Evolutionary conservation across 2,797 vertebrate genomes (phyloP).

Genomic region (Pseudomugil gertrudae): DNA sequence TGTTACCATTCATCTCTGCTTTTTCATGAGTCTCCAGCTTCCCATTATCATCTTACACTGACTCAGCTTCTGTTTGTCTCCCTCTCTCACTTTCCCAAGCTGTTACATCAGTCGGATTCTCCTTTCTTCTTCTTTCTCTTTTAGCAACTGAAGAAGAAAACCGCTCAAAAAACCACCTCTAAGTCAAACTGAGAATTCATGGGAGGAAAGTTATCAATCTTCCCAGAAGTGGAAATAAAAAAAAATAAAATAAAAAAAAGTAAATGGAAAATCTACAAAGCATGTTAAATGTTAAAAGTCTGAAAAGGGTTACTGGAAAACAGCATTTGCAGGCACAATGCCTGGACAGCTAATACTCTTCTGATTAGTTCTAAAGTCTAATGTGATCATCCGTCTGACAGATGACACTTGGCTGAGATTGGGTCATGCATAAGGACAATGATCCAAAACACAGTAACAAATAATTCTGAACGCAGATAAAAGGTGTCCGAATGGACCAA

Average conservation of each 20-base stretch:
- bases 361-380: too few relatives aligned
- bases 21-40: constrained; percentile 18
- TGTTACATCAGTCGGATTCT: constrained; percentile 26
- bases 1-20: constrained; percentile 17
- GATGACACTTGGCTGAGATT: too few relatives aligned
- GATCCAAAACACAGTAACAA: too few relatives aligned
- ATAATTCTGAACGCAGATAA: too few relatives aligned
- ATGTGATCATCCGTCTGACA: background rate
- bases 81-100: constrained; percentile 5
- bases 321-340: background rate
- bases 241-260: too few relatives aligned
- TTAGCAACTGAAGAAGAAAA: constrained; percentile 13
- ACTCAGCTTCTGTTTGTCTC: constrained; percentile 1
- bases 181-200: background rate
- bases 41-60: constrained; percentile 10
- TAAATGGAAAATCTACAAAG: too few relatives aligned
- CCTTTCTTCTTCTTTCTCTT: constrained; percentile 23
- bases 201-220: background rate
- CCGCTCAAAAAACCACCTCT: too few relatives aligned
- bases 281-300: background rate
- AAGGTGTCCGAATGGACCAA: too few relatives aligned
- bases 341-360: background rate
- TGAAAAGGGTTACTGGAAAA: background rate
- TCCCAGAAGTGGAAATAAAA: background rate
- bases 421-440: too few relatives aligned